Percentiles rank a stretch among this genome's conserved stretches.
Evolutionary conservation across 2,797 vertebrate genomes (phyloP).

Genomic region (Chelmon rostratus): DNA sequence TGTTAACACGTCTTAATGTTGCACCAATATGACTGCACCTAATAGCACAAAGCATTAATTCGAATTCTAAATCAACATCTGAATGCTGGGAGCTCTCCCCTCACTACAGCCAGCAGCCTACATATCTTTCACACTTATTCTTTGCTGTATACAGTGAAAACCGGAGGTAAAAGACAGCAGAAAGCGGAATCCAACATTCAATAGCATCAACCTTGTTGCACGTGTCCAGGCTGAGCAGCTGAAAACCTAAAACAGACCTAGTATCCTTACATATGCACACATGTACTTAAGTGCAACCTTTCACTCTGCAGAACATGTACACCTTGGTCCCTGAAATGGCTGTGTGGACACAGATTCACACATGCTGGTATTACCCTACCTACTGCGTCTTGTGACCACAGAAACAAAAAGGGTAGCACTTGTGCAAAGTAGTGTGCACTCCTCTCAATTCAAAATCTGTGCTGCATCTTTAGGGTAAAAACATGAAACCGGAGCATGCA

Average conservation of each 20-base stretch:
- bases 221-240: neutral
- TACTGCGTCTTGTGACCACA: neutral
- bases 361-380: neutral
- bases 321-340: neutral
- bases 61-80: too few species aligned
- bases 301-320: neutral
- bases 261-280: neutral
- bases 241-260: neutral
- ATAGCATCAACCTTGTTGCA: neutral
- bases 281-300: neutral
- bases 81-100: neutral
- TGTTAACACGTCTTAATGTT: slow-evolving; percentile 1
- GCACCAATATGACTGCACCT: neutral
- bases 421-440: neutral
- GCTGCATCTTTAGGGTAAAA: neutral
- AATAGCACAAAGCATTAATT: too few species aligned
- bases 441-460: neutral
- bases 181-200: neutral
- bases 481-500: neutral
- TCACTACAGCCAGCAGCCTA: too few species aligned
- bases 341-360: neutral
- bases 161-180: neutral
- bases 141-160: slow-evolving; percentile 15
- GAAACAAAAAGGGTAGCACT: neutral
- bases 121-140: neutral